Evolutionary conservation across 2,888 invertebrate genomes (phyloP), one percentile per base, ranked within the genome.

Genomic region (Heliconius hortense): DNA sequence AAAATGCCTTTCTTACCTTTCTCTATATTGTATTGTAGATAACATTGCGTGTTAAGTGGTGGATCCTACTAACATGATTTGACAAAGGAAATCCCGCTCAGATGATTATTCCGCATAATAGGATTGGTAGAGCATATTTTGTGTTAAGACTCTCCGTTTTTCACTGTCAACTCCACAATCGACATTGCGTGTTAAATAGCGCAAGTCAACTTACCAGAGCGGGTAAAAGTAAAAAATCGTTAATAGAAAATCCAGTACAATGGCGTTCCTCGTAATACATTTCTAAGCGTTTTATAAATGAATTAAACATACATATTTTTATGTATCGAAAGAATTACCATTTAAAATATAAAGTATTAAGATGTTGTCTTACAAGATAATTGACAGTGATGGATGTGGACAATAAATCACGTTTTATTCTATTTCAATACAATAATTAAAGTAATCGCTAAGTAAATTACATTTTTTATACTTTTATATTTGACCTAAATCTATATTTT

Each of bases 311-410:
- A 31, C 35, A 39, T 35, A 35, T 64, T 64, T 64, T 64, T 35
- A 64, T 39, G 24, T 66, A 43, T 7, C 15, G 1, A 39, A 66
- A 66, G 1, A 63, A 35, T 35, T 63, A 63, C 3, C 21, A 10
- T 66, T 66, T 39, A 24, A 66, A 66, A 66, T 66, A 8, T 24
- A 66, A 3, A 43, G 24, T 39, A 66, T 66, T 21, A 64, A 64
- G 64, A 35, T 64, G 64, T 35, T 13, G 35, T 64, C 1, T 35
- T 2, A 64, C 64, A 35, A 64, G 21, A 35, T 64, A 64, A 64
- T 64, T 64, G 64, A 64, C 64, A 64, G n/a, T 64, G 64, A 64
- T 64, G 64, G 10, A 64, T 64, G n/a, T 64, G 64, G 18, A 64
- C 13, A 21, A 28, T 64, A 64, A 63, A 64, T 64, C 21, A 35